A percentile compares a stretch with the other conserved stretches of the same genome.
These are phyloP conservation scores for Rhynchotus rufescens DNA, from an alignment of 2,797 vertebrate genomes.

Conservation along the genomic window DNA sequence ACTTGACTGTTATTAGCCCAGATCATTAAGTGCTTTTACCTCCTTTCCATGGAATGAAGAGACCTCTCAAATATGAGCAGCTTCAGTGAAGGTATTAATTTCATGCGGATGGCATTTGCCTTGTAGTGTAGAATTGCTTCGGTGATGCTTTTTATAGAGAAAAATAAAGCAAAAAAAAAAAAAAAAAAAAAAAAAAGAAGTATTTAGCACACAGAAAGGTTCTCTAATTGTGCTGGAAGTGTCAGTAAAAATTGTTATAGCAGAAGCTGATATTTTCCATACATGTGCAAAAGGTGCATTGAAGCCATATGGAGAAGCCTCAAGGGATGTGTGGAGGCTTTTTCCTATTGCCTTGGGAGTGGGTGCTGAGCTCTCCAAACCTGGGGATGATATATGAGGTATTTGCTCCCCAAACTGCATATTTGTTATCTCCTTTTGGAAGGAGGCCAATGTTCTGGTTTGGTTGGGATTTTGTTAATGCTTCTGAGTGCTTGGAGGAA, in stretches of 20 bases:
- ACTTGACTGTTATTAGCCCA: constrained; percentile 51
- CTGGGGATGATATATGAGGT: background rate
- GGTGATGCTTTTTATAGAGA: background rate
- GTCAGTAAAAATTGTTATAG: background rate
- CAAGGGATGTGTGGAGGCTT: background rate
- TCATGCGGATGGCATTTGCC: constrained; percentile 24
- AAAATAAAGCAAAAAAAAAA: background rate
- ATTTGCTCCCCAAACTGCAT: background rate
- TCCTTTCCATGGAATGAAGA: constrained; percentile 10
- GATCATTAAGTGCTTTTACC: constrained; percentile 59
- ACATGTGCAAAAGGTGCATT: background rate
- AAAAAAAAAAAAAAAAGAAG: too few relatives aligned
- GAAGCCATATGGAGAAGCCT: background rate
- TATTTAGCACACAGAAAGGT: background rate
- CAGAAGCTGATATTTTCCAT: background rate
- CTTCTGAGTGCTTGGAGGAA: background rate
- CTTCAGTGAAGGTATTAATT: constrained; percentile 50
- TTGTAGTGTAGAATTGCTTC: background rate
- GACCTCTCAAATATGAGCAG: background rate
- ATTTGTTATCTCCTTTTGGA: background rate
- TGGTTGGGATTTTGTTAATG: background rate
- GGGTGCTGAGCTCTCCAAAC: background rate
- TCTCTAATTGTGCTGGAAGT: background rate
- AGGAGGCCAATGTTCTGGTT: background rate
- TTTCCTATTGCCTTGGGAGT: background rate